Base-by-base conservation (phyloP, 2,113 vertebrate species). In the Nibea coibor region DNA sequence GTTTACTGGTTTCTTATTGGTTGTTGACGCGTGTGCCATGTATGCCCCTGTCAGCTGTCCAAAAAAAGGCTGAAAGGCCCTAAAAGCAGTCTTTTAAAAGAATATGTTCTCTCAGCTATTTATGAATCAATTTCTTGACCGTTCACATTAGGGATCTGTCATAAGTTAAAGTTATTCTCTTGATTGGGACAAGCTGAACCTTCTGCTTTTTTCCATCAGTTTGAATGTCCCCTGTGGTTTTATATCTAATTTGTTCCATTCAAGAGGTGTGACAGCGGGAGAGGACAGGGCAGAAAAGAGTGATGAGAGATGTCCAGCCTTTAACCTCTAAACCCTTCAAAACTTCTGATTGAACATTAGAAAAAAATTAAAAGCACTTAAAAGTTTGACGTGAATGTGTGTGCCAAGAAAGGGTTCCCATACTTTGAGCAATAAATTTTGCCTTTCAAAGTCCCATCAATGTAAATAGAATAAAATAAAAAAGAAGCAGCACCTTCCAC, bases 341-440 rank as follows among this genome's bases (percentile, higher is more conserved):
- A 72, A 77, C 61, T 45, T 22, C 31, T 69, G 10, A 28, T n/a
- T 63, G 11, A 67, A 31, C 16, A 57, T 72, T 43, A 43, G 1
- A 54, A 57, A 50, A 50, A 10, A 20, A 43, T 50, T 35, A 78
- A 22, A 26, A 48, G 50, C 6, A 10, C 31, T n/a, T 20, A 31
- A 26, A 28, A 80, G 19, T 26, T 28, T 11, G 51, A 63, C 42
- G 17, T 42, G 10, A 62, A 69, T 11, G 10, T 56, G 10, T 39
- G 22, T 64, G 11, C 28, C 51, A 12, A 22, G 42, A 43, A 51
- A 19, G 58, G 7, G 9, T 22, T 22, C 22, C 35, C 10, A 26
- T 58, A 22, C 39, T 4, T 51, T 43, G 3, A 48, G 24, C 42
- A 35, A 39, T 26, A 51, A 72, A 11, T 51, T 66, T 31, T 53